Evolutionary conservation across 2,113 vertebrate genomes (phyloP), one percentile per base, ranked within the genome.

Genomic region (Clinocottus analis): DNA sequence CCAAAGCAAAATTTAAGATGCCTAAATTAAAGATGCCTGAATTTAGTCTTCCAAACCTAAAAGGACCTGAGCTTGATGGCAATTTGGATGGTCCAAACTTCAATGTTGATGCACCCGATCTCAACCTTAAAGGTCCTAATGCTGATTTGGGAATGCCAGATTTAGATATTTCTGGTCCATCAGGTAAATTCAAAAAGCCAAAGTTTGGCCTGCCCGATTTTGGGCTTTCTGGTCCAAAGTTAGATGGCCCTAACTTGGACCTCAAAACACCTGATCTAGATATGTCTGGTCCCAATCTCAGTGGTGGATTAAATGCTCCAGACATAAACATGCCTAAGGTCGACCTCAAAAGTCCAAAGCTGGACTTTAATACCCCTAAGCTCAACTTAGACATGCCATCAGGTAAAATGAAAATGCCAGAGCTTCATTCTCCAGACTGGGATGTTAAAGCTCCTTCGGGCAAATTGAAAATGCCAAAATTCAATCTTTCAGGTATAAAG

Each of bases 11-110:
- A 31, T 2, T 88, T 0, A 88, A 86, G 11, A 86, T 85, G 83
- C 93, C 65, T 37, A 91, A 93, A 31, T 2, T 88, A 0, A 89
- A 87, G 11, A 86, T 85, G 83, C 93, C 91, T 0, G 89, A 79
- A 75, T 77, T 92, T 29, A 58, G 8, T 0, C 0, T 83, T 3
- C 86, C 90, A 72, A 27, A 14, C 12, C 35, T 83, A 0, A 91
- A 90, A 78, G 13, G 81, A 60, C 85, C 85, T 64, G 59, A 7
- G 2, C 23, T 91, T 11, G 60, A 87, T 45, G 68, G 77, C 1
- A 76, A 91, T 2, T 10, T 93, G 0, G 35, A 91, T 21, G 88
- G 67, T 12, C 80, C 76, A 77, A 59, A 87, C 8, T 0, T 91
- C 1, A 76, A 90, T 64, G 0, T 91, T 4, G 83, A 86, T 56